Evolutionary conservation across 2,888 invertebrate species (phyloP), one percentile per base, ranked within the genome.

Genomic region (Hoplodrina ambigua): DNA sequence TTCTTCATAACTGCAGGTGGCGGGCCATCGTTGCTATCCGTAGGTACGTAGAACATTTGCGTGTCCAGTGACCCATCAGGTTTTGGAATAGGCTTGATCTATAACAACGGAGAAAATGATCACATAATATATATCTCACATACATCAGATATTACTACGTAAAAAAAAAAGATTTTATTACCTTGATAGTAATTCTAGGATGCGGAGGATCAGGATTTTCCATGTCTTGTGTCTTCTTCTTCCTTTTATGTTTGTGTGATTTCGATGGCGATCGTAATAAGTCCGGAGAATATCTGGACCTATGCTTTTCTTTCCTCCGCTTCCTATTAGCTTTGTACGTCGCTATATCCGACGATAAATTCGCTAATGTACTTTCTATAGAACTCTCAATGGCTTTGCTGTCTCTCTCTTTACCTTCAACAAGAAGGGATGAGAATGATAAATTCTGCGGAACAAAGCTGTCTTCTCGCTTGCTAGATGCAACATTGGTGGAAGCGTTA

Each of bases 121-220:
- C 46, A 46, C 46, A 17, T 46, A 46, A 4, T 46, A 46, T n/a
- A n/a, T 6, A 17, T 46, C 6, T 46, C 17, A 17, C 46, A 46
- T 5, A 15, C 46, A 17, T 46, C 17, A 17, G 17, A 13, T 41
- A 13, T 41, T 37, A 1, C 2, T 13, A 41, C 13, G 2, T 41
- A 41, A 41, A n/a, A 6, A 58, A 37, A 20, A 61, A 50, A 19
- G 3, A 5, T 15, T 33, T 11, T 33, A 50, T 63, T 92, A 97
- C 97, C 96, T 98, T 98, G 61, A 98, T 98, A 72, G 98, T 98
- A 67, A 98, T 98, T 88, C 98, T 97, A 37, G 98, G 97, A 91
- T 97, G 97, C 33, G 97, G 97, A 62, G 88, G 86, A 3, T 96
- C 93, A 2, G 96, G 96, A 82, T 96, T 95, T 72, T 96, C 95